Evolutionary conservation across 2,113 vertebrate species (phyloP).

Genomic region (Promerops cafer): DNA sequence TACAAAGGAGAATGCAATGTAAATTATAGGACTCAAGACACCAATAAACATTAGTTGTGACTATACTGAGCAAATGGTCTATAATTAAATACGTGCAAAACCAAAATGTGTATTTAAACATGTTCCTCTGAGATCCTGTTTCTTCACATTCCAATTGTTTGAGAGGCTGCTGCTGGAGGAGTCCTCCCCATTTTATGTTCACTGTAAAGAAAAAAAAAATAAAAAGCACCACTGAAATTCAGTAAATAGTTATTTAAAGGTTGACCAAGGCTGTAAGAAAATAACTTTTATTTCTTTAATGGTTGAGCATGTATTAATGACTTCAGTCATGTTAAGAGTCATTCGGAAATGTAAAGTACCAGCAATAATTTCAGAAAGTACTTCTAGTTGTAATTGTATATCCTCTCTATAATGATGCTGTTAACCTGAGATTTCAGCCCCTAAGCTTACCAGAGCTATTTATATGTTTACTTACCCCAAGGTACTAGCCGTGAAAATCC

Average conservation of each 20-base stretch:
- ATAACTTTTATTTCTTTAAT: neutral
- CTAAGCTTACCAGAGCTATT: slow-evolving; percentile 37
- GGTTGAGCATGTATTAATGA: neutral
- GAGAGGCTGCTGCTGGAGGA: neutral
- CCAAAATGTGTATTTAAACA: neutral
- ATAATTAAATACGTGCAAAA: neutral
- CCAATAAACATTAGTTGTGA: neutral
- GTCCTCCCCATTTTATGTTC: neutral
- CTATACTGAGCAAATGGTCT: neutral
- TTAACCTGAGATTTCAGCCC: slow-evolving; percentile 43
- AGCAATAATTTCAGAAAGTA: neutral
- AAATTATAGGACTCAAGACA: neutral
- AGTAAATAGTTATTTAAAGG: neutral
- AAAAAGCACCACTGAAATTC: neutral
- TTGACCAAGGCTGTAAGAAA: neutral
- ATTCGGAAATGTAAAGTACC: slow-evolving; percentile 10
- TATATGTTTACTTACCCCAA: slow-evolving; percentile 60
- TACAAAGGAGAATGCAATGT: neutral
- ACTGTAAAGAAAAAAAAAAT: neutral
- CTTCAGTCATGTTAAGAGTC: neutral
- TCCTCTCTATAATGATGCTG: neutral
- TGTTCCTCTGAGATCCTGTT: neutral
- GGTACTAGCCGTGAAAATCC: neutral
- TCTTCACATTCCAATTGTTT: neutral
- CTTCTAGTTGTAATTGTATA: neutral